These are phyloP conservation scores for Dinocampus coccinellae DNA, from an alignment of 2,888 invertebrate genomes.

Conservation along the genomic window DNA sequence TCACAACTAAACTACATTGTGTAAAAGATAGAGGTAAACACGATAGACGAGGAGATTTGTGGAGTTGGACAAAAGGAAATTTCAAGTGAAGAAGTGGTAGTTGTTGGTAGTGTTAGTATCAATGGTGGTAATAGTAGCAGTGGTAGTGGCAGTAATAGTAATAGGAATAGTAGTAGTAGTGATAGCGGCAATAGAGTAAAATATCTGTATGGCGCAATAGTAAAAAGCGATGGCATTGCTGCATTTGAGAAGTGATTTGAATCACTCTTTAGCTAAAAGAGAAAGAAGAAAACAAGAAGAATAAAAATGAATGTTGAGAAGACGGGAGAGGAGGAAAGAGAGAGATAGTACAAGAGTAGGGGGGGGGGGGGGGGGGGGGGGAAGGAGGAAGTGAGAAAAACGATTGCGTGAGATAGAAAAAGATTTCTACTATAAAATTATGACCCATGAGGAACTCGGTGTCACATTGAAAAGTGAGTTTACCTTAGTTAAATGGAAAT, in stretches of 20 bases:
- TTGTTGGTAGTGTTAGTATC: slow-evolving; percentile 9
- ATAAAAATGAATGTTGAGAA: slow-evolving; percentile 1
- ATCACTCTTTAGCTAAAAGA: slow-evolving; percentile 42
- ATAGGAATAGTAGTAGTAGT: too few species aligned
- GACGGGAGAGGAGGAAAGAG: slow-evolving; percentile 10
- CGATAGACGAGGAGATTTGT: background rate
- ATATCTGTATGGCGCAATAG: slow-evolving; percentile 7
- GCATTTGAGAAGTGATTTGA: slow-evolving; percentile 49
- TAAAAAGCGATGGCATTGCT: slow-evolving; percentile 40
- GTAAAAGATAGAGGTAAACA: background rate
- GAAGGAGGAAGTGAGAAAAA: too few species aligned
- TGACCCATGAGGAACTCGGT: background rate
- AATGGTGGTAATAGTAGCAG: too few species aligned
- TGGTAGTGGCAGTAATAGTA: too few species aligned
- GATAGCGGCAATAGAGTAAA: too few species aligned
- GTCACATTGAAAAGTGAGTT: background rate
- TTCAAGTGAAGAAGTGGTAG: slow-evolving; percentile 8
- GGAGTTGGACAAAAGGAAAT: slow-evolving; percentile 40
- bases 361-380: too few species aligned
- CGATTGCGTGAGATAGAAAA: background rate
- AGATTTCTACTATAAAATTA: background rate
- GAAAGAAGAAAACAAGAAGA: slow-evolving; percentile 19
- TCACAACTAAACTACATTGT: too few species aligned
- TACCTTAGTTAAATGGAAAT: slow-evolving; percentile 37
- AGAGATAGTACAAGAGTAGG: background rate